Evolutionary conservation across 2,113 vertebrate genomes (phyloP), one percentile per base, ranked within the genome.

Genomic region (Bufo bufo): DNA sequence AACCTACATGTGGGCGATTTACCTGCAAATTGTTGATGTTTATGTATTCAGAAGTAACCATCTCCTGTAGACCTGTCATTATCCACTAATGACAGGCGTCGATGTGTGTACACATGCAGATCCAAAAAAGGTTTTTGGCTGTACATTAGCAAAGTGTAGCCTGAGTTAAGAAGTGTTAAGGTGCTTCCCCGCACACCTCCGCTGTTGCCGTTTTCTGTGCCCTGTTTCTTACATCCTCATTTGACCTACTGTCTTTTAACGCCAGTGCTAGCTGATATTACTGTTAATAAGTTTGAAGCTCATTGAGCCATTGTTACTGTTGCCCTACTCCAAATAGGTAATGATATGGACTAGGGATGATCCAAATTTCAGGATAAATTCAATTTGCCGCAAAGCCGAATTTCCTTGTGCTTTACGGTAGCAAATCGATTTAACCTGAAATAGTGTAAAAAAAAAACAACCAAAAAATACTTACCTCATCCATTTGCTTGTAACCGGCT

Each of bases 141-240:
- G 33, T 2, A 33, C 33, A 33, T 52, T 17, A 17, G 5, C 58
- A 45, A 16, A n/a, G 59, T 6, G 58, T 12, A 59, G 56, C 8
- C 56, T 61, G 79, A 63, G 80, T 56, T 45, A 47, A 61, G 23
- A 80, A 80, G 78, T 80, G 33, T 58, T 43, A 56, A 82, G 43
- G 43, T 4, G 33, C 9, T n/a, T 11, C n/a, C 59, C 45, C 16
- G 12, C 6, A 47, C 7, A 7, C 3, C 23, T 13, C 56, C 0
- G 23, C 77, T 56, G 6, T 5, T n/a, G 0, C 23, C 11, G 17
- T n/a, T 61, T 49, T 50, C 5, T 65, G 11, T 47, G 19, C 56
- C 11, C 14, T 58, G 3, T 17, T 61, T 10, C 9, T 11, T 12
- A 20, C 47, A 43, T 82, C 58, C 80, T 59, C 4, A 33, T 49